phyloP scores from a whole-genome alignment of 1,140 invertebrate genomes.

The Ptiloglossa arizonensis region DNA sequence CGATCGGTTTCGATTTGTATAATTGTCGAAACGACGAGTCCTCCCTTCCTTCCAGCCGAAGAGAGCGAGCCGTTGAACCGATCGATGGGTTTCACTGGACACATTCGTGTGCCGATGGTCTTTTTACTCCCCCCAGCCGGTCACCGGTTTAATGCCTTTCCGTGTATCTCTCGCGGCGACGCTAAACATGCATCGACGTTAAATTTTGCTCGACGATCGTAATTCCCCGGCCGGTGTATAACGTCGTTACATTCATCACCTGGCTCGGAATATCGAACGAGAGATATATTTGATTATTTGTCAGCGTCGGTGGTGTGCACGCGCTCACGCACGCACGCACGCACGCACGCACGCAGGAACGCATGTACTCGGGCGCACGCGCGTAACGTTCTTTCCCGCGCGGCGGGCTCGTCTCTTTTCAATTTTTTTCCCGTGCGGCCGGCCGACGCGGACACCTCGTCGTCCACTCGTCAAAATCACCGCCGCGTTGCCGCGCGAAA shows the following conservation, averaged over 20 bases:
- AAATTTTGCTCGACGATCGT: conserved; percentile 48
- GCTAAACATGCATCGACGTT: conserved; percentile 50
- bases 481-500: no score
- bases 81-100: conserved; percentile 12
- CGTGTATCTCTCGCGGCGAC: conserved; percentile 30
- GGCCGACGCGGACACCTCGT: conserved; percentile 47
- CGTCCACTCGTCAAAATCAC: conserved; percentile 79
- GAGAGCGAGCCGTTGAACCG: neutral
- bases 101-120: conserved; percentile 15
- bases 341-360: no score
- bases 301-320: conserved; percentile 26
- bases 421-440: no score
- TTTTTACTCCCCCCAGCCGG: neutral
- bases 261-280: conserved; percentile 47
- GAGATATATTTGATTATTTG: conserved; percentile 56
- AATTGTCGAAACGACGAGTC: neutral
- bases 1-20: conserved; percentile 10
- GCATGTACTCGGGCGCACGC: no score
- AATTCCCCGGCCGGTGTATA: conserved; percentile 46
- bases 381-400: neutral
- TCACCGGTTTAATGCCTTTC: conserved; percentile 15
- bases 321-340: no score
- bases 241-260: conserved; percentile 51
- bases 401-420: no score
- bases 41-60: neutral